Conservation (phyloP, 2,888 invertebrate species). For the Coleophora flavipennella region DNA sequence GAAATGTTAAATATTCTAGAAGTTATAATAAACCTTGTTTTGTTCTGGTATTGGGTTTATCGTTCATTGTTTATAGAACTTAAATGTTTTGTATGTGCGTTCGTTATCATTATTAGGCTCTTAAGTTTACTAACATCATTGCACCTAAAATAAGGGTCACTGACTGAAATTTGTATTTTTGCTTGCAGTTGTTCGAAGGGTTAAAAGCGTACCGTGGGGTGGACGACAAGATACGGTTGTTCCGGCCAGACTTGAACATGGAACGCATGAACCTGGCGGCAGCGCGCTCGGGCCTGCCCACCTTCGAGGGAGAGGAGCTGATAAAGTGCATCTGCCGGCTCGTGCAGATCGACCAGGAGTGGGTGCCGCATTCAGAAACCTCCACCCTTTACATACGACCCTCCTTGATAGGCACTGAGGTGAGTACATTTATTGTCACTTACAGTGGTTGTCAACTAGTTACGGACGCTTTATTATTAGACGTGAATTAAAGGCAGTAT, state of each 20-base stretch:
- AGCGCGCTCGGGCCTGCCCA: conserved; percentile 86
- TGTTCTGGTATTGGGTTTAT: not conserved
- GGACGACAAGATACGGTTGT: conserved; percentile 93
- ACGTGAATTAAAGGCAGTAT: too few relatives aligned
- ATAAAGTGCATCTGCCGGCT: conserved; percentile 88
- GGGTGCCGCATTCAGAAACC: conserved; percentile 94
- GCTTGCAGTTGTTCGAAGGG: conserved; percentile 93
- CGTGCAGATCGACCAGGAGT: conserved; percentile 94
- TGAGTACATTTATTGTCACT: conserved; percentile 55
- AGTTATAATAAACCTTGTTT: conserved; percentile 8
- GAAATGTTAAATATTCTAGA: not conserved
- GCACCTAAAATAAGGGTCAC: not conserved
- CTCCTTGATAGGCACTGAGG: conserved; percentile 96
- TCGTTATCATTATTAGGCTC: conserved; percentile 17
- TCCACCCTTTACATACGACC: conserved; percentile 97
- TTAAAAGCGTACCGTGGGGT: conserved; percentile 96
- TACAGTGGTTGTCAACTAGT: too few relatives aligned
- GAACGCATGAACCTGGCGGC: conserved; percentile 92
- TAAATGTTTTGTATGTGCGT: conserved; percentile 9
- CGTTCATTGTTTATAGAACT: conserved; percentile 1
- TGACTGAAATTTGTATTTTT: conserved; percentile 1
- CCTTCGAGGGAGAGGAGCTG: conserved; percentile 89
- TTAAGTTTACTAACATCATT: not conserved
- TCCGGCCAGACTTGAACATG: conserved; percentile 97
- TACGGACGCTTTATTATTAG: too few relatives aligned